These are phyloP conservation scores for Idris sp. DNA, from an alignment of 1,140 invertebrate species.

Conservation along the genomic window DNA sequence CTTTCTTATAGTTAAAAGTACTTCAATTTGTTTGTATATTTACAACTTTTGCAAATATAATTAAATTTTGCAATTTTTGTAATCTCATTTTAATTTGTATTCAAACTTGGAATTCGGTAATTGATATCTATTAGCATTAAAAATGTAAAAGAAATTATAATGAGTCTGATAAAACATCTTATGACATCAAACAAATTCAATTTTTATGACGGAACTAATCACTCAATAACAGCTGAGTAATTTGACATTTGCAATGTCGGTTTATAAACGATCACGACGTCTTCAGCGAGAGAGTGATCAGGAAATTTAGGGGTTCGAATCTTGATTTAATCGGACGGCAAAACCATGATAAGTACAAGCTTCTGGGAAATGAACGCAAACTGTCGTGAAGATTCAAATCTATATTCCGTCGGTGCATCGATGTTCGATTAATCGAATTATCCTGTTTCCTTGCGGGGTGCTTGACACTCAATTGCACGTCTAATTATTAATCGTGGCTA, in stretches of 20 bases:
- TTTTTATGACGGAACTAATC: slow-evolving; percentile 29
- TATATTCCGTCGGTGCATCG: slow-evolving; percentile 64
- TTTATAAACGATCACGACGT: slow-evolving; percentile 50
- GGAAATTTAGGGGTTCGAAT: slow-evolving; percentile 60
- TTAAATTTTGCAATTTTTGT: too few relatives aligned
- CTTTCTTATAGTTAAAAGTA: too few relatives aligned
- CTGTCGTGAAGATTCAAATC: slow-evolving; percentile 63
- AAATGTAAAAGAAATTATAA: too few relatives aligned
- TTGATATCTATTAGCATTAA: too few relatives aligned
- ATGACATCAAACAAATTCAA: neutral
- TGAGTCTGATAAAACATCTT: too few relatives aligned
- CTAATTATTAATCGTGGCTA: slow-evolving; percentile 76
- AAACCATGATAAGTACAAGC: slow-evolving; percentile 56
- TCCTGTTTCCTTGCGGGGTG: slow-evolving; percentile 60
- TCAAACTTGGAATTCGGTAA: too few relatives aligned
- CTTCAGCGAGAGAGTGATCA: slow-evolving; percentile 54
- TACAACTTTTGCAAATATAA: too few relatives aligned
- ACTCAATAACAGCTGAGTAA: slow-evolving; percentile 32
- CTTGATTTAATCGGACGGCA: slow-evolving; percentile 60
- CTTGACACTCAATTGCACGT: slow-evolving; percentile 73
- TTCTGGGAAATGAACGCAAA: slow-evolving; percentile 58
- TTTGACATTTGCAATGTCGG: slow-evolving; percentile 40
- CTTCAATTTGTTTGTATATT: too few relatives aligned
- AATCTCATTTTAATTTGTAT: too few relatives aligned
- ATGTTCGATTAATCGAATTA: slow-evolving; percentile 75